Conservation (phyloP, 2,888 invertebrate species). For the Xestia sexstrigata region DNA sequence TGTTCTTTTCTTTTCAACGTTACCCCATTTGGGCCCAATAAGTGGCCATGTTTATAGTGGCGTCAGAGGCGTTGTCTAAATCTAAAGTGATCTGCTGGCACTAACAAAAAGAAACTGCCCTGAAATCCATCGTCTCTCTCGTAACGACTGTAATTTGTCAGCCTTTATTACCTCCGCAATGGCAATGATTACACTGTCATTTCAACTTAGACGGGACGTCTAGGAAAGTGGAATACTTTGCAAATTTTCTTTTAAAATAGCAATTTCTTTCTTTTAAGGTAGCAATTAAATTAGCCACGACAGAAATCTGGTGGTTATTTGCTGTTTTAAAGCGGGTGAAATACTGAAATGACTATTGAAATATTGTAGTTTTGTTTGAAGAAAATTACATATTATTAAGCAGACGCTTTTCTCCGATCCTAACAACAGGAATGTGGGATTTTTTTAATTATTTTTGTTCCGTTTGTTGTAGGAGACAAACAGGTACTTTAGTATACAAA, state of each 20-base stretch:
- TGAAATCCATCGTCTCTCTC: constrained; percentile 1
- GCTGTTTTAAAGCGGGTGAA: background rate
- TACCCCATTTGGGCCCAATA: too few species aligned
- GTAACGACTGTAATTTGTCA: constrained; percentile 37
- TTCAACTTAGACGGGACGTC: background rate
- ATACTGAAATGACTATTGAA: background rate
- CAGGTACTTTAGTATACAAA: background rate
- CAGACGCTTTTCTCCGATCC: background rate
- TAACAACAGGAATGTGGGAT: background rate
- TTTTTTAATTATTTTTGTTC: background rate
- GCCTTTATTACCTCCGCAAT: constrained; percentile 2
- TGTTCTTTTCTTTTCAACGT: too few species aligned
- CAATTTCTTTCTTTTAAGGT: too few species aligned
- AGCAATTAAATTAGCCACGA: background rate
- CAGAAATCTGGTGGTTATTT: background rate
- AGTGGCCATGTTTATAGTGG: too few species aligned
- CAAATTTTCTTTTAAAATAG: constrained; percentile 7
- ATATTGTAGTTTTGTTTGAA: background rate
- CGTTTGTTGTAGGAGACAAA: background rate
- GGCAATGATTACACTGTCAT: background rate
- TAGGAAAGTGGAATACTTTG: background rate
- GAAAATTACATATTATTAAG: background rate
- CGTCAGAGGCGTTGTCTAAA: too few species aligned
- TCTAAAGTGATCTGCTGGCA: too few species aligned
- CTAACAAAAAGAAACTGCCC: background rate